phyloP scores from a whole-genome alignment of 2,113 vertebrate genomes.

The Peromyscus californicus region DNA sequence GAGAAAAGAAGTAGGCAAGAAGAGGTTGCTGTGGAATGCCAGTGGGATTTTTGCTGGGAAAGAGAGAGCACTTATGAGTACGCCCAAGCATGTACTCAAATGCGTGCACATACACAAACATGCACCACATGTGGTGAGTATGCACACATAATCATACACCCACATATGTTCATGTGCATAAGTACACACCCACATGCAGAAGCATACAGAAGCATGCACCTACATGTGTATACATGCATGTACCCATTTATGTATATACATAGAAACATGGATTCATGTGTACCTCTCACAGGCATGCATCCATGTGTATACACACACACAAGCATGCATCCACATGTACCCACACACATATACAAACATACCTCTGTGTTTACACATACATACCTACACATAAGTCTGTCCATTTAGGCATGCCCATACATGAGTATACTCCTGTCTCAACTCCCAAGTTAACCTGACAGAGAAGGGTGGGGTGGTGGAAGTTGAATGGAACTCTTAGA shows the following conservation, averaged over 20 bases:
- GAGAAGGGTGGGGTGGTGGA: not conserved
- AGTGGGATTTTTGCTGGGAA: not conserved
- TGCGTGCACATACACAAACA: too few species aligned
- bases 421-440: not conserved
- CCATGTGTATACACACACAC: not conserved
- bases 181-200: too few species aligned
- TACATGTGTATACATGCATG: not conserved
- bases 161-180: too few species aligned
- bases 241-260: too few species aligned
- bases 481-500: not conserved
- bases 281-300: not conserved
- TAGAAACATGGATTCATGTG: too few species aligned
- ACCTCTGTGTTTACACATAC: not conserved
- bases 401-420: not conserved
- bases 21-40: accelerated
- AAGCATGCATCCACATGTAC: not conserved
- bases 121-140: too few species aligned
- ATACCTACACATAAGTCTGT: not conserved
- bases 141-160: too few species aligned
- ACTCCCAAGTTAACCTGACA: too few species aligned
- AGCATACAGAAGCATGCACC: too few species aligned
- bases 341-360: not conserved
- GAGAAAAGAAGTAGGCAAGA: not conserved
- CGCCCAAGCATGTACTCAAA: not conserved
- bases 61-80: not conserved